Percentiles rank a stretch among this genome's conserved stretches.
phyloP scores from a whole-genome alignment of 2,797 vertebrate genomes.

The Furcifer pardalis region DNA sequence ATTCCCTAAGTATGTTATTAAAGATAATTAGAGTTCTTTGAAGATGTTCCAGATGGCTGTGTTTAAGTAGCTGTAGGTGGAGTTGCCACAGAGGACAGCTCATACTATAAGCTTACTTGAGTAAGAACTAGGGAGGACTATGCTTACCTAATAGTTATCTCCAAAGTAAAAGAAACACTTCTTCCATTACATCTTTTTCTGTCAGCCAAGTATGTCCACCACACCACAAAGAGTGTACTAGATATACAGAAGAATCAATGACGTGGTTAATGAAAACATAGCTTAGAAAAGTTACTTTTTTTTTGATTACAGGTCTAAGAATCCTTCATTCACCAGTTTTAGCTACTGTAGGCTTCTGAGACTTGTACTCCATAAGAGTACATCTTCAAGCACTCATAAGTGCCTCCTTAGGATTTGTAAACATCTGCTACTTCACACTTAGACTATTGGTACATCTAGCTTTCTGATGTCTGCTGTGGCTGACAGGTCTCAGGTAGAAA shows the following conservation, averaged over 20 bases:
- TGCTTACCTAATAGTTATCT: neutral
- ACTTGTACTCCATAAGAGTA: too few relatives aligned
- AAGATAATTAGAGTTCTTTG: conserved; percentile 3
- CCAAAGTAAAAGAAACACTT: neutral
- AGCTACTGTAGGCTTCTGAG: too few relatives aligned
- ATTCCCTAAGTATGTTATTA: neutral
- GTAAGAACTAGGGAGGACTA: neutral
- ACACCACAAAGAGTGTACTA: neutral
- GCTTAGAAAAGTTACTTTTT: too few relatives aligned
- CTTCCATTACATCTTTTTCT: neutral
- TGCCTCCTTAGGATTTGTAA: neutral
- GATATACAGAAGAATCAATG: neutral
- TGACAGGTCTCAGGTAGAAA: neutral
- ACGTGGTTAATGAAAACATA: neutral
- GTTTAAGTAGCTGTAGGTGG: neutral
- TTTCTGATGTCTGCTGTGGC: neutral
- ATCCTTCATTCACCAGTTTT: too few relatives aligned
- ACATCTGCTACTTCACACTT: neutral
- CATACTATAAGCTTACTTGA: neutral
- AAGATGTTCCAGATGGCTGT: neutral
- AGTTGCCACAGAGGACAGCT: neutral
- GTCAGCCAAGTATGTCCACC: neutral
- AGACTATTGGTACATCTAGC: neutral
- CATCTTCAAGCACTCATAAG: too few relatives aligned
- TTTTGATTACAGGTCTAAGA: too few relatives aligned